Base-by-base conservation (phyloP, 2,113 vertebrate species). In the Rallus limicola region DNA sequence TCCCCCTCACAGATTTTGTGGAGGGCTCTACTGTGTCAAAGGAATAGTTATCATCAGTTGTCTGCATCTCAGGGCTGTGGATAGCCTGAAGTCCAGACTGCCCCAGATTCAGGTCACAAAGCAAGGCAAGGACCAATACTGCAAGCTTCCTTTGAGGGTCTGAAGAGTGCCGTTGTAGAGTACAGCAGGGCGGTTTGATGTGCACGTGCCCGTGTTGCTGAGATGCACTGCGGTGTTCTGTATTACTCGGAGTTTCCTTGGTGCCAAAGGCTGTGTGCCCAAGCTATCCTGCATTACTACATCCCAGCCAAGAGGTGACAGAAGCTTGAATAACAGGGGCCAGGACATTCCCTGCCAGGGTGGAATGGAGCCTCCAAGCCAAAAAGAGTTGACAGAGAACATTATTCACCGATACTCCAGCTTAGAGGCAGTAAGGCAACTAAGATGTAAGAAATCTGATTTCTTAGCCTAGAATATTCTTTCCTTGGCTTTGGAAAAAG, bases 401-500 rank as follows among this genome's bases (percentile, higher is more conserved):
- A 58, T 91, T 91, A 79, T 92, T 92, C 90, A 58, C 65, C 78
- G n/a, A 67, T 64, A 28, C 42, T 81, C 56, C 77, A 79, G 55
- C 55, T 88, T 68, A 83, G 40, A 94, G 46, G 78, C 80, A 86
- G 60, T 62, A 88, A 83, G 68, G 64, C 46, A 64, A 81, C 72
- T 68, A 95, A 60, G 77, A 93, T 38, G 38, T 86, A 93, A 91
- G 83, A 81, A 88, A 82, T 87, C 15, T 71, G 25, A 52, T 91
- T 95, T 95, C 52, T 82, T 52, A 79, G 69, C 60, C 60, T 78
- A 71, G 86, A 88, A 89, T 69, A 68, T 86, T 93, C 42, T 92
- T 95, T 91, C 34, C 34, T 79, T 92, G 56, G 74, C 86, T 89
- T 84, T 31, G 75, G 44, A 70, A 74, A 44, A 68, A 11, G 3